Evolutionary conservation across 2,888 invertebrate genomes (phyloP).

Genomic region (Pantelozetes paolii): DNA sequence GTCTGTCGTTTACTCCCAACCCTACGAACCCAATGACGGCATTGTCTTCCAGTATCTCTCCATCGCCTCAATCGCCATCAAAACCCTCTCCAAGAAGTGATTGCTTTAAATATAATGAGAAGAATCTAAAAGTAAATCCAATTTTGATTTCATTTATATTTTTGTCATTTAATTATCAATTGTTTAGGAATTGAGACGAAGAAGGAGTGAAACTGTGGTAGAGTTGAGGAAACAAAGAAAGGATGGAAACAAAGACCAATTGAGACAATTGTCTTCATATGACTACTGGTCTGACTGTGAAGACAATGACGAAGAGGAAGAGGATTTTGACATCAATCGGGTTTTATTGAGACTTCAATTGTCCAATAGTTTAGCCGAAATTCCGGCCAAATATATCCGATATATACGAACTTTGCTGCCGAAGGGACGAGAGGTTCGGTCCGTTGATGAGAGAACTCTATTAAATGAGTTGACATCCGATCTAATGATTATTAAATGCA

Average conservation of each 20-base stretch:
- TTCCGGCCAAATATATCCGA: background rate
- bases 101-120: background rate
- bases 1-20: too few relatives aligned
- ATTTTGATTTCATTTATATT: background rate
- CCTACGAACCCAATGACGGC: too few relatives aligned
- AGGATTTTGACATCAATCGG: background rate
- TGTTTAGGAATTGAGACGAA: conserved; percentile 17
- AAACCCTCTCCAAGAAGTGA: background rate
- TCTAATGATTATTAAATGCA: background rate
- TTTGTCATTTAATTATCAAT: background rate
- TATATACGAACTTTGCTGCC: background rate
- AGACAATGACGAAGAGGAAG: background rate
- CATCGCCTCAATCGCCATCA: too few relatives aligned
- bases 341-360: background rate
- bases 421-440: background rate
- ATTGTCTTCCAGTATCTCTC: too few relatives aligned
- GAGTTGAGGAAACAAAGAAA: conserved; percentile 19
- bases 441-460: background rate
- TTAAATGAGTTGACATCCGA: background rate
- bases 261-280: background rate
- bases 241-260: background rate
- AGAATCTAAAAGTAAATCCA: background rate
- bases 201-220: conserved; percentile 11
- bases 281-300: conserved; percentile 1
- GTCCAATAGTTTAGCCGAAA: background rate